These are phyloP conservation scores for Andricus curvator DNA, from an alignment of 2,888 invertebrate species.

Conservation along the genomic window DNA sequence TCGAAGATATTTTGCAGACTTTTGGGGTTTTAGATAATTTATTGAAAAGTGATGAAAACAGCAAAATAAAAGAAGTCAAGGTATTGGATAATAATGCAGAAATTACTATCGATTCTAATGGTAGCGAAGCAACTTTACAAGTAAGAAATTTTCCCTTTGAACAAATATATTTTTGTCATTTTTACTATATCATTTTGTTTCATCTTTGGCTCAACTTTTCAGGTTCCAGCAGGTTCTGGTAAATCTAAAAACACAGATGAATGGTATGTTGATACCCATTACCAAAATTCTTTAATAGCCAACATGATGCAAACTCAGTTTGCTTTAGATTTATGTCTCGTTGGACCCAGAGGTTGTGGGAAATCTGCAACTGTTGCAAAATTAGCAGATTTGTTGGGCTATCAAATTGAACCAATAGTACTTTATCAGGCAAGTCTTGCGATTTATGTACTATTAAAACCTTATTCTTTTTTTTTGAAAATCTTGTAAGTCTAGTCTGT, in stretches of 20 bases:
- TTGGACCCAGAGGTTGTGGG: conserved; percentile 95
- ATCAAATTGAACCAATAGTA: conserved; percentile 92
- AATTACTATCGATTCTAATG: conserved; percentile 78
- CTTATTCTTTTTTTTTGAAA: conserved; percentile 2
- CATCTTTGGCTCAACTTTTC: conserved; percentile 41
- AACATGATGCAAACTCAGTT: conserved; percentile 89
- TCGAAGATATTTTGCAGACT: conserved; percentile 85
- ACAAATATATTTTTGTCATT: conserved; percentile 13
- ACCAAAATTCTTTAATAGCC: conserved; percentile 88
- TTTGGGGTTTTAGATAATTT: conserved; percentile 79
- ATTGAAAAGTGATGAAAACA: conserved; percentile 37
- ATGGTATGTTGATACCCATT: conserved; percentile 85
- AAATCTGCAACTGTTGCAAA: conserved; percentile 91
- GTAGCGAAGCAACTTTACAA: conserved; percentile 60
- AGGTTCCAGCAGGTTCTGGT: conserved; percentile 72
- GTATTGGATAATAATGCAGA: conserved; percentile 73
- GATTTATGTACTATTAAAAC: not conserved
- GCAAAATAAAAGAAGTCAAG: conserved; percentile 65
- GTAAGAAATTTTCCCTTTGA: conserved; percentile 55
- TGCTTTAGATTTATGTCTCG: conserved; percentile 91
- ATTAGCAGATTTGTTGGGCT: conserved; percentile 87
- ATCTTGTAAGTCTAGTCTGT: conserved; percentile 37
- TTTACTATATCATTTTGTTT: conserved; percentile 41
- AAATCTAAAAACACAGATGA: conserved; percentile 46
- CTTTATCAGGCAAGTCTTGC: conserved; percentile 85